Evolutionary conservation across 1,140 invertebrate species (phyloP).

Genomic region (Physella acuta): DNA sequence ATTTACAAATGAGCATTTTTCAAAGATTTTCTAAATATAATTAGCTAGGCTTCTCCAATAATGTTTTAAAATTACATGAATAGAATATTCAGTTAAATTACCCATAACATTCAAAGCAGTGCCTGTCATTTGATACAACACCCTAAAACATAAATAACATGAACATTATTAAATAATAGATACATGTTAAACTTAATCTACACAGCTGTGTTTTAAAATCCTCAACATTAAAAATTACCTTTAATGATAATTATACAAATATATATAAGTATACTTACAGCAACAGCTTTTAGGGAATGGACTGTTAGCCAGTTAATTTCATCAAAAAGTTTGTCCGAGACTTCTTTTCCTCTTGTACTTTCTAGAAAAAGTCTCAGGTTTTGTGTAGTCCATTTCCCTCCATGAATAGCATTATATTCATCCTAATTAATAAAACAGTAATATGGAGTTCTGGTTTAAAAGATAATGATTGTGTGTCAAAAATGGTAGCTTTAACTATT

Average conservation of each 20-base stretch:
- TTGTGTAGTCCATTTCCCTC: constrained; percentile 90
- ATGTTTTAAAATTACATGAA: background rate
- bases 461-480: too few species aligned
- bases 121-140: constrained; percentile 60
- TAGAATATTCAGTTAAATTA: constrained; percentile 32
- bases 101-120: constrained; percentile 62
- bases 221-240: too few species aligned
- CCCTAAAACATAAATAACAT: constrained; percentile 49
- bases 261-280: too few species aligned
- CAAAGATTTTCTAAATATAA: too few species aligned
- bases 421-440: constrained; percentile 65
- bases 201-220: too few species aligned
- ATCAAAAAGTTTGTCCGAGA: constrained; percentile 66
- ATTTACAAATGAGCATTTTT: too few species aligned
- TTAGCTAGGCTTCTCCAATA: too few species aligned
- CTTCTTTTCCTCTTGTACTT: constrained; percentile 83
- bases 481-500: too few species aligned
- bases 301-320: constrained; percentile 81
- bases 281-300: constrained; percentile 75
- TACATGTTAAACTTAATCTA: too few species aligned
- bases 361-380: constrained; percentile 88
- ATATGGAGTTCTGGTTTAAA: too few species aligned
- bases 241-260: too few species aligned
- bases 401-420: constrained; percentile 92
- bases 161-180: too few species aligned